Conservation (phyloP, 2,113 vertebrate species). For the Perccottus glenii region DNA sequence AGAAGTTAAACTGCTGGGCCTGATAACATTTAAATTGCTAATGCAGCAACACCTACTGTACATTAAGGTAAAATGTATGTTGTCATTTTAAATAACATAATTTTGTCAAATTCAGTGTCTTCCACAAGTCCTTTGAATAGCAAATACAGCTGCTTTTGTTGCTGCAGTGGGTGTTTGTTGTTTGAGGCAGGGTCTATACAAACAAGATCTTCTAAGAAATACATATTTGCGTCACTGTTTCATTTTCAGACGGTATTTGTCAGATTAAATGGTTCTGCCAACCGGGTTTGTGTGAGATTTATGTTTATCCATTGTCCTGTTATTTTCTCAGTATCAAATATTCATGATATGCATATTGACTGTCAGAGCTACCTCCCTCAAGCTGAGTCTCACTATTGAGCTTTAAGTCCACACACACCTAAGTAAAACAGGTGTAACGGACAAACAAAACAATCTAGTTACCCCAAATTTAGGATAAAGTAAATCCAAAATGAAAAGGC, state of each 20-base stretch:
- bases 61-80: too few relatives aligned
- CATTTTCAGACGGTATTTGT: conserved; percentile 28
- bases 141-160: too few relatives aligned
- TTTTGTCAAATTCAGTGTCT: too few relatives aligned
- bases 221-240: conserved; percentile 18
- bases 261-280: conserved; percentile 25
- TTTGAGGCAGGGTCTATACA: neutral
- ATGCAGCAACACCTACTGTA: too few relatives aligned
- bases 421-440: neutral
- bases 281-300: conserved; percentile 28
- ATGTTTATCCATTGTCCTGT: conserved; percentile 26
- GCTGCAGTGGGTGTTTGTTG: too few relatives aligned
- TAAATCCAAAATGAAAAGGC: neutral
- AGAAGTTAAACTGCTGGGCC: too few relatives aligned
- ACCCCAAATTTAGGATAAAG: neutral
- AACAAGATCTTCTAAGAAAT: conserved; percentile 14
- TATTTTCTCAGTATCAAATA: conserved; percentile 43
- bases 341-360: conserved; percentile 56
- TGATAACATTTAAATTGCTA: too few relatives aligned
- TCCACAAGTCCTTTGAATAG: too few relatives aligned
- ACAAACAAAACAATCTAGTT: neutral
- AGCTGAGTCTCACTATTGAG: conserved; percentile 21
- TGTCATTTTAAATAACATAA: too few relatives aligned
- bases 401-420: conserved; percentile 2
- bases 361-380: conserved; percentile 16